Conservation (phyloP, 2,113 vertebrate species). For the Tachycineta bicolor region DNA sequence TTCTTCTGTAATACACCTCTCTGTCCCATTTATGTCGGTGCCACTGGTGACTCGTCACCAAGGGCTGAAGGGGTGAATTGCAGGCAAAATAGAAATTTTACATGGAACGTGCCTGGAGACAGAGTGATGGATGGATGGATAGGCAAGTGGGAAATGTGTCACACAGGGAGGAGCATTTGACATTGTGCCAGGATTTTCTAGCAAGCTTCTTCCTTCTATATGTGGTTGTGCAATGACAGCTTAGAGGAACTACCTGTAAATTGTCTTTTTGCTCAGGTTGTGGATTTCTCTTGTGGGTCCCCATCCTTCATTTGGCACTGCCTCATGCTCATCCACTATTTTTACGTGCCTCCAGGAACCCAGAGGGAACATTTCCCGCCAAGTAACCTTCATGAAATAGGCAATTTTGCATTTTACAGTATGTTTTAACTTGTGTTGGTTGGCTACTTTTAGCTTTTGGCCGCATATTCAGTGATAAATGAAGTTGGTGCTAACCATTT, state of each 20-base stretch:
- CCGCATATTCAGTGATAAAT: neutral
- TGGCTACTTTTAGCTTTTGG: neutral
- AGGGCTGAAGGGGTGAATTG: neutral
- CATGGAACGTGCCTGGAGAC: neutral
- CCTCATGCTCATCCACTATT: neutral
- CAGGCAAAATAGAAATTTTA: neutral
- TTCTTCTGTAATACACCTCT: neutral
- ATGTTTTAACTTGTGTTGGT: neutral
- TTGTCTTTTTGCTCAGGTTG: neutral
- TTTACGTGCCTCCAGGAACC: neutral
- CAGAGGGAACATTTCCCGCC: neutral
- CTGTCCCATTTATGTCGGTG: neutral
- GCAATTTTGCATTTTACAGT: neutral
- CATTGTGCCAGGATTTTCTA: neutral
- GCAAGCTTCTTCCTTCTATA: neutral
- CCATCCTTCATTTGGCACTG: neutral
- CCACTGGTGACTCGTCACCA: neutral
- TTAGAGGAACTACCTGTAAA: neutral
- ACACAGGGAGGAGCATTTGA: neutral
- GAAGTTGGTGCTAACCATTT: neutral
- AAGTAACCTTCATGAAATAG: neutral
- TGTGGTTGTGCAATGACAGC: fast-evolving
- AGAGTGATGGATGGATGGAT: neutral
- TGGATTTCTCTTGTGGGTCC: neutral
- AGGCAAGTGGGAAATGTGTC: neutral